Percentiles rank a stretch among this genome's conserved stretches.
Evolutionary conservation across 2,797 vertebrate species (phyloP).

Genomic region (Sebastes taczanowskii): DNA sequence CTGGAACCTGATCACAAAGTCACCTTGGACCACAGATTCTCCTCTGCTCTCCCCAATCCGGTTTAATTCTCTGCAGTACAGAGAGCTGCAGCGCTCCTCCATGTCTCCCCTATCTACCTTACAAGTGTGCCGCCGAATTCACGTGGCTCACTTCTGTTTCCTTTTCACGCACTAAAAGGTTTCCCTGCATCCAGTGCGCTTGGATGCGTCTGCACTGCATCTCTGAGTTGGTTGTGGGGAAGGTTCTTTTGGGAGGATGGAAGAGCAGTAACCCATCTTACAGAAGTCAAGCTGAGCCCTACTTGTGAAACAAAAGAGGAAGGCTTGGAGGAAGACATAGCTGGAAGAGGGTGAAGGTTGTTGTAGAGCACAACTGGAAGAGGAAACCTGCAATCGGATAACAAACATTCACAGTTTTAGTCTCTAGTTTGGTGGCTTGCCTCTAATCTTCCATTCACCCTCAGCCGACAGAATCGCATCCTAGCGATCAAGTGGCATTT

Average conservation of each 20-base stretch:
- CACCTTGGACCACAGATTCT: conserved; percentile 85
- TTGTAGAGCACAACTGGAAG: not conserved
- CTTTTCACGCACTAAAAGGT: conserved; percentile 62
- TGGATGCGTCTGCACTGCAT: conserved; percentile 21
- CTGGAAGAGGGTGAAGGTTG: conserved; percentile 32
- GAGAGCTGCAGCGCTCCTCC: conserved; percentile 64
- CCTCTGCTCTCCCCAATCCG: conserved; percentile 75
- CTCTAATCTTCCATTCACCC: conserved; percentile 48
- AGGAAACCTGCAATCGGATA: conserved; percentile 32
- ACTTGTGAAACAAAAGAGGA: conserved; percentile 55
- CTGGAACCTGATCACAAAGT: conserved; percentile 86
- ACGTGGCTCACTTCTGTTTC: conserved; percentile 52
- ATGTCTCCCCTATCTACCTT: conserved; percentile 72
- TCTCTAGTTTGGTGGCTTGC: conserved; percentile 13
- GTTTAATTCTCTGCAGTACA: conserved; percentile 77
- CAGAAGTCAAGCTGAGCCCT: conserved; percentile 63
- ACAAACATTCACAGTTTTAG: conserved; percentile 20
- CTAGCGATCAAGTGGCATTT: conserved; percentile 46
- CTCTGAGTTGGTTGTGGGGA: conserved; percentile 27
- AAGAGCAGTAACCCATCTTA: conserved; percentile 45
- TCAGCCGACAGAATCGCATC: conserved; percentile 44
- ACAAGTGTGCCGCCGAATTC: conserved; percentile 61
- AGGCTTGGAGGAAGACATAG: not conserved
- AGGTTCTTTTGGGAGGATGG: conserved; percentile 34
- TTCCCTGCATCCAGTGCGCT: conserved; percentile 41